A percentile compares a stretch with the other conserved stretches of the same genome.
phyloP scores from a whole-genome alignment of 2,797 vertebrate genomes.

The Orestias chungarensis region DNA sequence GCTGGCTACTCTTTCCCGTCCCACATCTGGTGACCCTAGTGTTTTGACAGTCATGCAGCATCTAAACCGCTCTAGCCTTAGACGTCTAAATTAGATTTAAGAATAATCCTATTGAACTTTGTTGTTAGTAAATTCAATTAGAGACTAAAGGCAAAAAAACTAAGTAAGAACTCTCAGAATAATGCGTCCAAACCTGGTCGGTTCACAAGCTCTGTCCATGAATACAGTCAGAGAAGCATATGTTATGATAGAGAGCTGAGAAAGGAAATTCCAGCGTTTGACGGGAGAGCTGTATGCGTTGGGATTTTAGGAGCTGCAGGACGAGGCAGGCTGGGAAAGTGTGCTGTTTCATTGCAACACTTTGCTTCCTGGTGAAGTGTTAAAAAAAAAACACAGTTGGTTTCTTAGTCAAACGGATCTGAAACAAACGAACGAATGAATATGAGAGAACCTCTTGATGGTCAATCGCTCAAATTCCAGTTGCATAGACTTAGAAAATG shows the following conservation, averaged over 20 bases:
- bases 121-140: neutral
- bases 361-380: constrained; percentile 29
- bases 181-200: neutral
- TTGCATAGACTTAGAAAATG: neutral
- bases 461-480: constrained; percentile 34
- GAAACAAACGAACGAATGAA: constrained; percentile 36
- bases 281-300: constrained; percentile 21
- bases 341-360: constrained; percentile 31
- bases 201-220: neutral
- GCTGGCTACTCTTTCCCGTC: neutral
- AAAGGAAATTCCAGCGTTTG: constrained; percentile 19
- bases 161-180: neutral
- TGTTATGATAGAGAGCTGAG: neutral
- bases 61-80: neutral
- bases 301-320: constrained; percentile 23
- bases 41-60: neutral
- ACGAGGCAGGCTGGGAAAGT: constrained; percentile 11
- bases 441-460: constrained; percentile 21
- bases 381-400: too few relatives aligned
- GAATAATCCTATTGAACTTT: neutral
- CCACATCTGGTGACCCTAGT: neutral
- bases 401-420: too few relatives aligned
- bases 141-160: neutral
- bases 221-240: neutral
- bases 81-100: constrained; percentile 1